Evolutionary conservation across 2,888 invertebrate genomes (phyloP).

Genomic region (Leptopilina syphax): DNA sequence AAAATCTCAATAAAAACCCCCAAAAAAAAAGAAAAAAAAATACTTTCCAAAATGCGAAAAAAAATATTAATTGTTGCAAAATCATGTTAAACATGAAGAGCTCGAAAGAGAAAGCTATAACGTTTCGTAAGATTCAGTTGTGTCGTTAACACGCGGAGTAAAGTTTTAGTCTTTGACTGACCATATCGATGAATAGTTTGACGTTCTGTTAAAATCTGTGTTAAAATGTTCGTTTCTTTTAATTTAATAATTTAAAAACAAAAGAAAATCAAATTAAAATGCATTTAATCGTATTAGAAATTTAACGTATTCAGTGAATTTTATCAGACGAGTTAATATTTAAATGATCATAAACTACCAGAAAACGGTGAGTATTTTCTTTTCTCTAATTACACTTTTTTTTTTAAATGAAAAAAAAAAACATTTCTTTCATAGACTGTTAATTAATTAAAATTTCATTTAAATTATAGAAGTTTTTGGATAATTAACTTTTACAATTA

Average conservation of each 20-base stretch:
- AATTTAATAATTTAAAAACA: not conserved
- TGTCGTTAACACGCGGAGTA: slow-evolving; percentile 48
- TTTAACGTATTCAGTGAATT: not conserved
- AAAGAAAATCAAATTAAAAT: not conserved
- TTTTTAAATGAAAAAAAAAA: no score
- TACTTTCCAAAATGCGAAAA: not conserved
- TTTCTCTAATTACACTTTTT: not conserved
- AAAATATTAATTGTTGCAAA: slow-evolving; percentile 2
- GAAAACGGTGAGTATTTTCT: slow-evolving; percentile 16
- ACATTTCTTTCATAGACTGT: not conserved
- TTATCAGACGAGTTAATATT: not conserved
- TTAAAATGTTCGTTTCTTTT: not conserved
- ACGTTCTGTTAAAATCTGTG: slow-evolving; percentile 6
- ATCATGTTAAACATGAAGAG: slow-evolving; percentile 43
- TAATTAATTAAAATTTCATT: not conserved
- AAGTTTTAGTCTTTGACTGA: slow-evolving; percentile 55
- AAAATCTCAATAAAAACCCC: no score
- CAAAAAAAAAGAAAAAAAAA: no score
- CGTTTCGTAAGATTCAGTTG: slow-evolving; percentile 63
- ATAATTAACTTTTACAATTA: no score
- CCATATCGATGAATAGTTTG: slow-evolving; percentile 26
- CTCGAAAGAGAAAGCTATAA: slow-evolving; percentile 67
- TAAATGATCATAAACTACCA: slow-evolving; percentile 19
- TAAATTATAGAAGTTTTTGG: not conserved
- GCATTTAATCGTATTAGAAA: not conserved